Conservation (phyloP, 1,140 invertebrate genomes). For the Rhagoletis zephyria region DNA sequence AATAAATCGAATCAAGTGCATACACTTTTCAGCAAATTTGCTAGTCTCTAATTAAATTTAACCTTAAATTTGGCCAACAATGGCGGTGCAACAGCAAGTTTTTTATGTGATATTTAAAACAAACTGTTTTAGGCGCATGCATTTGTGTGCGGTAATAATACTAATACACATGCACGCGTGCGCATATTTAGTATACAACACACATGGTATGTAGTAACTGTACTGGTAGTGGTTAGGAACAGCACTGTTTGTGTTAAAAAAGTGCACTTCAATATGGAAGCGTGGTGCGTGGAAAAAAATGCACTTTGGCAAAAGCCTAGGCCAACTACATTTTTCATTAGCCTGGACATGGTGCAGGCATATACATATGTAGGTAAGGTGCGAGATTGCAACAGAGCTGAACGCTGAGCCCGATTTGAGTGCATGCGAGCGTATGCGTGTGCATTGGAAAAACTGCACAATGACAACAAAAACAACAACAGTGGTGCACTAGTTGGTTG, state of each 20-base stretch:
- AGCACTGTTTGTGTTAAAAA: background rate
- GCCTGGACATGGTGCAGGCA: constrained; percentile 13
- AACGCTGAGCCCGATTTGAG: background rate
- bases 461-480: constrained; percentile 19
- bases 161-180: background rate
- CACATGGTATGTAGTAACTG: too few relatives aligned
- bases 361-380: background rate
- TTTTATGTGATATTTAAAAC: constrained; percentile 42
- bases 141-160: background rate
- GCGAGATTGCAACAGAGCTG: constrained; percentile 8
- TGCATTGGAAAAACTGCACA: background rate
- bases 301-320: constrained; percentile 49
- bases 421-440: background rate
- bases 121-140: constrained; percentile 41
- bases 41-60: constrained; percentile 41
- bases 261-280: background rate
- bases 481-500: too few relatives aligned
- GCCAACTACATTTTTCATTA: constrained; percentile 50
- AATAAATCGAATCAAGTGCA: background rate
- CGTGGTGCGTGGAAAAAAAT: constrained; percentile 46
- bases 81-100: background rate
- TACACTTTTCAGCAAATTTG: constrained; percentile 19
- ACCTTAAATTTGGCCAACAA: constrained; percentile 28
- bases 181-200: background rate
- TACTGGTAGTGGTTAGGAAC: background rate